These are phyloP conservation scores for Sebastes fasciatus DNA, from an alignment of 2,113 vertebrate genomes.

Conservation along the genomic window DNA sequence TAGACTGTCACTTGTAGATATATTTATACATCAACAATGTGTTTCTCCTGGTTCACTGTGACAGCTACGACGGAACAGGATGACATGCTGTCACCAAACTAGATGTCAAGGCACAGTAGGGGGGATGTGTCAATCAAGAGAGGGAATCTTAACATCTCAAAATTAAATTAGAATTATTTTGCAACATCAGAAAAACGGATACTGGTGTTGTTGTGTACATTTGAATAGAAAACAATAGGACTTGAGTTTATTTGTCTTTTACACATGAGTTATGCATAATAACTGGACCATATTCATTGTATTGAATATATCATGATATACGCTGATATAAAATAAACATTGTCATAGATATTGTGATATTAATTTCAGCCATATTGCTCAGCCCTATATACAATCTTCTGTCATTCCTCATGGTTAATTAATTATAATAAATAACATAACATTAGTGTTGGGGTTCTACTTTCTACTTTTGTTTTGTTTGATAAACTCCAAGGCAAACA, in stretches of 20 bases:
- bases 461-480: background rate
- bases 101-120: background rate
- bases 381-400: no score
- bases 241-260: background rate
- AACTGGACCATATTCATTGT: no score
- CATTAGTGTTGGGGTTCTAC: background rate
- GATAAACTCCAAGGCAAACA: background rate
- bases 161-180: background rate
- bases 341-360: background rate
- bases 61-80: no score
- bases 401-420: background rate
- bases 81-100: background rate
- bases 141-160: background rate
- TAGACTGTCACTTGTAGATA: no score
- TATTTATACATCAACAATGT: background rate
- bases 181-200: background rate
- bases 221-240: background rate
- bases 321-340: background rate
- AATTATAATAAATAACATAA: background rate
- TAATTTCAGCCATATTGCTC: background rate
- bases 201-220: background rate
- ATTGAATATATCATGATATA: no score
- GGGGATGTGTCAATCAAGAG: slow-evolving; percentile 2
- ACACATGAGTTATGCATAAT: no score
- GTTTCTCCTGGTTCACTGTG: background rate